phyloP scores from a whole-genome alignment of 1,140 invertebrate genomes.

The Diuraphis noxia region DNA sequence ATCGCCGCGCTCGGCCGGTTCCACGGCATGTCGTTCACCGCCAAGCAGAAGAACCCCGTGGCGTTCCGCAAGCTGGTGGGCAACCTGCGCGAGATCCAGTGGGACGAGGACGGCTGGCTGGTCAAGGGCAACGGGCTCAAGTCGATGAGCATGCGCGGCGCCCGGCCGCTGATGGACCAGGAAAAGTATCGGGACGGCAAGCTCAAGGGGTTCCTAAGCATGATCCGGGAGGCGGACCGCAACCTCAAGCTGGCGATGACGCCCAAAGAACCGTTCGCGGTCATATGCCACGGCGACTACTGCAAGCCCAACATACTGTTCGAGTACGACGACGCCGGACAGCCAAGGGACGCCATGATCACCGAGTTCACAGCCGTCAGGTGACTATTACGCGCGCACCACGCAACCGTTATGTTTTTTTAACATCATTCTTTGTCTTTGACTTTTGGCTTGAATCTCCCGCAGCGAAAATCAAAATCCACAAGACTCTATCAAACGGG shows the following conservation, averaged over 20 bases:
- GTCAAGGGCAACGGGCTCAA: slow-evolving; percentile 45
- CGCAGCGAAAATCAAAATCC: no score
- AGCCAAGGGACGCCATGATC: slow-evolving; percentile 58
- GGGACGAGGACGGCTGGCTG: slow-evolving; percentile 32
- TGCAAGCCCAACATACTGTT: slow-evolving; percentile 66
- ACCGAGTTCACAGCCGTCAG: slow-evolving; percentile 60
- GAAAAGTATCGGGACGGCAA: slow-evolving; percentile 28
- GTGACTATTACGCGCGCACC: slow-evolving; percentile 55
- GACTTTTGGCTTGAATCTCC: no score
- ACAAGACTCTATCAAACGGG: no score
- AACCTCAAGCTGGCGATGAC: slow-evolving; percentile 59
- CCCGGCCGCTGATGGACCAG: slow-evolving; percentile 29
- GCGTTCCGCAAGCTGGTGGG: slow-evolving; percentile 56
- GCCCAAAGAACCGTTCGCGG: slow-evolving; percentile 60
- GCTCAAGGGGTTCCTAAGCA: slow-evolving; percentile 25
- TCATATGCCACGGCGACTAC: slow-evolving; percentile 65
- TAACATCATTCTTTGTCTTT: no score
- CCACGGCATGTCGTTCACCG: slow-evolving; percentile 60
- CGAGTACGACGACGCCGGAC: slow-evolving; percentile 58
- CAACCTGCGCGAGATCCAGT: slow-evolving; percentile 34
- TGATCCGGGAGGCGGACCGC: slow-evolving; percentile 56
- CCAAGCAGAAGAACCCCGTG: slow-evolving; percentile 58
- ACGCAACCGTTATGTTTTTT: no score
- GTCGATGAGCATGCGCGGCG: slow-evolving; percentile 43
- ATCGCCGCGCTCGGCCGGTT: slow-evolving; percentile 60